Evolutionary conservation across 2,888 invertebrate species (phyloP), one percentile per base, ranked within the genome.

Genomic region (Clivina fossor): DNA sequence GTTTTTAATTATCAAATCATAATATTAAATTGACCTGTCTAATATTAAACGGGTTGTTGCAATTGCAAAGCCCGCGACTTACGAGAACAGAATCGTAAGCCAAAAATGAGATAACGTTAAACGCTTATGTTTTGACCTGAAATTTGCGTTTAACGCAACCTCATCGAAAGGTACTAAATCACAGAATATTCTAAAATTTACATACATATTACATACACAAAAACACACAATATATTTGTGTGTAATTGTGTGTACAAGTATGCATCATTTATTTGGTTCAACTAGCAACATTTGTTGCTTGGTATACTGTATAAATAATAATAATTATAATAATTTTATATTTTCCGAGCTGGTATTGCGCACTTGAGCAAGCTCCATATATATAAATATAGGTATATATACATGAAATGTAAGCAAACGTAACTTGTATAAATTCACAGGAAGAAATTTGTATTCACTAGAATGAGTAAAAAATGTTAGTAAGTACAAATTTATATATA

Each of bases 331-430:
- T 49, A 54, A 51, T 58, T 57, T 62, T 62, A 61, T 63, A 62
- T 26, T 62, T 60, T 62, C 64, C 66, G 68, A 69, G 70, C 68
- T 65, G 68, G 66, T 64, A 63, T 68, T 68, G 68, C 67, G 66
- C 55, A 47, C 65, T 68, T 71, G 71, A 73, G 69, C 70, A 72
- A 72, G 72, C 71, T 71, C 69, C 67, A 66, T 69, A 47, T 55
- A 54, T 54, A 54, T 46, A 43, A n/a, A 40, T 55, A 47, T 38
- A 37, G 26, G 30, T n/a, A n/a, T n/a, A n/a, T n/a, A n/a, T n/a
- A n/a, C n/a, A n/a, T n/a, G n/a, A n/a, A n/a, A n/a, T n/a, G n/a
- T n/a, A n/a, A n/a, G n/a, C n/a, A n/a, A n/a, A n/a, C n/a, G n/a
- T n/a, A n/a, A n/a, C n/a, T n/a, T n/a, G n/a, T n/a, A n/a, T n/a